Percentiles rank a stretch among this genome's conserved stretches.
Conservation (phyloP, 2,113 vertebrate genomes). For the Ailuropoda melanoleuca region DNA sequence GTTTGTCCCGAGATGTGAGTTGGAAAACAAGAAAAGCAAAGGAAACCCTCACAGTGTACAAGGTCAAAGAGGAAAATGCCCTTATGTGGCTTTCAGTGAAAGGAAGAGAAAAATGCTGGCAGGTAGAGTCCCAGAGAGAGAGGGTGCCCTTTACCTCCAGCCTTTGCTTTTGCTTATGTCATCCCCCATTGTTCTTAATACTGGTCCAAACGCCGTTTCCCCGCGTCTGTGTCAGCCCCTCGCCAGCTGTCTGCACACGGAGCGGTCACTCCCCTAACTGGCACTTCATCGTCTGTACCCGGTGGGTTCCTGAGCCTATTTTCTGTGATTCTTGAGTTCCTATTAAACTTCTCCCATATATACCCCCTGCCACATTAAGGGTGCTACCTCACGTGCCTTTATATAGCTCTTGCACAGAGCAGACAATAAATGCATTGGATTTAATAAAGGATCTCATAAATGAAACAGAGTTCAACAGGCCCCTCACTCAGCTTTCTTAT, state of each 20-base stretch:
- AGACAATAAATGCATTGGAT: background rate
- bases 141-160: background rate
- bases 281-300: background rate
- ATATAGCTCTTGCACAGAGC: background rate
- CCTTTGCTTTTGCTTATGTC: background rate
- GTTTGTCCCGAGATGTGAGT: constrained; percentile 6
- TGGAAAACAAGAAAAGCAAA: background rate
- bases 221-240: background rate
- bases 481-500: background rate
- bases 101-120: background rate
- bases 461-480: background rate
- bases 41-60: fast-evolving
- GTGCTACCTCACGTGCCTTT: background rate
- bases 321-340: background rate
- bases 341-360: background rate
- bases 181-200: background rate
- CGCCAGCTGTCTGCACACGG: fast-evolving
- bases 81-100: background rate
- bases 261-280: background rate
- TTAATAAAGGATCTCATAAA: background rate
- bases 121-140: background rate
- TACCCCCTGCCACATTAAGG: background rate
- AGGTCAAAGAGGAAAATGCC: background rate
- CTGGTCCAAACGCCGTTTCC: background rate
- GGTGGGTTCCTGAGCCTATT: background rate